Evolutionary conservation across 2,113 vertebrate genomes (phyloP), one percentile per base, ranked within the genome.

Genomic region (Pionites leucogaster): DNA sequence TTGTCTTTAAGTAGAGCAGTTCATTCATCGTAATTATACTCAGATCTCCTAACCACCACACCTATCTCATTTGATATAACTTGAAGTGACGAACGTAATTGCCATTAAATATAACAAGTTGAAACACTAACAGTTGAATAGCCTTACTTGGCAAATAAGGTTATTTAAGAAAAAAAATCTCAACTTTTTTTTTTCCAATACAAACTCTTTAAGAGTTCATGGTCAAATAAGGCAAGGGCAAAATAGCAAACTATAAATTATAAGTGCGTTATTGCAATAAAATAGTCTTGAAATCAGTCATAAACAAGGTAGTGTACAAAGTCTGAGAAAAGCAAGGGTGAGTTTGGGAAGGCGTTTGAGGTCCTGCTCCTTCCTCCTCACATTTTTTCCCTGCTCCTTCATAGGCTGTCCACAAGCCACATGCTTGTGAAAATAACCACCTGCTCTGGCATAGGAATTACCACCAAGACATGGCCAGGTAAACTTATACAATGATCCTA

Each of bases 11-110:
- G 39, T 39, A 31, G 28, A 85, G 78, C 41, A 42, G 17, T 89
- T 93, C 71, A 88, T 93, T 95, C 6, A 82, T 94, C 94, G 92
- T 76, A 10, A 87, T 92, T 68, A 49, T 74, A 31, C 59, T 68
- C 37, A 84, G 42, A 29, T 78, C 62, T 95, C 70, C 57, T 97
- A 87, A 37, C 75, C 53, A 68, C 7, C 63, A 74, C 44, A 72
- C 41, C 77, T 92, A 95, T 86, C 82, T 93, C 93, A 88, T 83
- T 25, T 83, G 80, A 84, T 95, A 93, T 94, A 92, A 60, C 31
- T 74, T 64, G 86, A 94, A 80, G 23, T 68, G 69, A 84, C 82
- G 19, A 94, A 93, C 82, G 49, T 24, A 90, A 74, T 28, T 91
- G 78, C 7, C 42, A 64, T 81, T 63, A 64, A 82, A 84, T 39